Evolutionary conservation across 2,113 vertebrate species (phyloP), one percentile per base, ranked within the genome.

Genomic region (Callospermophilus lateralis): DNA sequence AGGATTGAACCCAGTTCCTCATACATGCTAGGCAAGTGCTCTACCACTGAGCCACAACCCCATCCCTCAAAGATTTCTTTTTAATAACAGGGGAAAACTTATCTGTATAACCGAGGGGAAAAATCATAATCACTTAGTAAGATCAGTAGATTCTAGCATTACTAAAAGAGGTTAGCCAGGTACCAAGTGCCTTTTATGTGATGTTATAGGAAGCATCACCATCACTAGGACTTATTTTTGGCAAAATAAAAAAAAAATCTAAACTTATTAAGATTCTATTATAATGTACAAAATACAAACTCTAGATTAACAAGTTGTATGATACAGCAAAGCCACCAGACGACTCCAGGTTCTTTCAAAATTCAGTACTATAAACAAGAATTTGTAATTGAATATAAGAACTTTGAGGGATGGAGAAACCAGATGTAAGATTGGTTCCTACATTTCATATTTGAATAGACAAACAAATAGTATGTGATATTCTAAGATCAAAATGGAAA

Each of bases 371-470:
- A 32, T 67, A 67, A 67, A 80, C 63, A 61, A 83, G 15, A 84
- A 11, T 48, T 55, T 67, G 30, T 73, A 13, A 55, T 48, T 28
- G n/a, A 73, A 87, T 83, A 34, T 11, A 72, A 93, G 68, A 72
- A 97, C 84, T 26, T 84, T 81, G 65, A 89, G 28, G 37, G 28
- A 79, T n/a, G 65, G 84, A 51, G 84, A 73, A 89, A 51, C 4
- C 9, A 42, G 6, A 89, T 74, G 11, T 30, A 72, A 89, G 2
- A 26, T 72, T 84, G 32, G 68, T 84, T 42, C 32, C 8, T 65
- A 58, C 24, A 39, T 79, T 89, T 92, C 32, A 39, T 91, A 76
- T 84, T 89, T 89, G 61, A 83, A 83, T 55, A 28, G 34, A 92
- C 2, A 88, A 39, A 73, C 2, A 8, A 68, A 16, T 65, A 22